Evolutionary conservation across 2,797 vertebrate species (phyloP).

Genomic region (Diglossa cyanea): DNA sequence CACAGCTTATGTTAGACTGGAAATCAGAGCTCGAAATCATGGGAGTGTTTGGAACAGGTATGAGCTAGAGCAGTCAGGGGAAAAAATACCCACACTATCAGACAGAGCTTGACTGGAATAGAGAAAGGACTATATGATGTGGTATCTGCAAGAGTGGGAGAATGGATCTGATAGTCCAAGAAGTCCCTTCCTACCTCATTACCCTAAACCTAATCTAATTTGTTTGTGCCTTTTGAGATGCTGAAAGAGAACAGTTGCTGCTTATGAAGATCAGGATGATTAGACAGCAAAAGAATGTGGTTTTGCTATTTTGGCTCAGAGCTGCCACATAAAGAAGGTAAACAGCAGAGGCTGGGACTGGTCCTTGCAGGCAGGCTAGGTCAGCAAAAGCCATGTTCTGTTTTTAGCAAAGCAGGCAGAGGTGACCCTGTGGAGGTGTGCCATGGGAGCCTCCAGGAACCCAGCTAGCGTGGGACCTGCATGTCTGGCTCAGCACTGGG

Average conservation of each 20-base stretch:
- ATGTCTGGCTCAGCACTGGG: background rate
- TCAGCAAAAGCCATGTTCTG: background rate
- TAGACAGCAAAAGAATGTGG: slow-evolving; percentile 19
- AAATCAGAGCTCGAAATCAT: background rate
- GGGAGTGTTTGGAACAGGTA: background rate
- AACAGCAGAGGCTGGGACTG: background rate
- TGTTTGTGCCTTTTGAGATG: background rate
- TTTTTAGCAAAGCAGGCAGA: background rate
- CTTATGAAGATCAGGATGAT: background rate
- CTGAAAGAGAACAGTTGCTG: background rate
- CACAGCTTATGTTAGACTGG: background rate
- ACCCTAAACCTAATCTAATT: background rate
- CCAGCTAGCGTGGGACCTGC: background rate
- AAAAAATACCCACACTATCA: background rate
- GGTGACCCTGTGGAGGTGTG: background rate
- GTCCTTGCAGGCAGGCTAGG: background rate
- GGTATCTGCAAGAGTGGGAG: background rate
- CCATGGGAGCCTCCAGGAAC: background rate
- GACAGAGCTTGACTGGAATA: background rate
- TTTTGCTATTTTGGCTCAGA: slow-evolving; percentile 23
- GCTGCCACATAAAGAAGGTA: background rate
- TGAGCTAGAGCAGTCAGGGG: background rate
- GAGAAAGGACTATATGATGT: slow-evolving; percentile 1
- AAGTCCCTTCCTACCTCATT: slow-evolving; percentile 1
- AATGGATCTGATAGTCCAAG: background rate